Conservation (phyloP, 2,797 vertebrate genomes). For the Arctocebus calabarensis region DNA sequence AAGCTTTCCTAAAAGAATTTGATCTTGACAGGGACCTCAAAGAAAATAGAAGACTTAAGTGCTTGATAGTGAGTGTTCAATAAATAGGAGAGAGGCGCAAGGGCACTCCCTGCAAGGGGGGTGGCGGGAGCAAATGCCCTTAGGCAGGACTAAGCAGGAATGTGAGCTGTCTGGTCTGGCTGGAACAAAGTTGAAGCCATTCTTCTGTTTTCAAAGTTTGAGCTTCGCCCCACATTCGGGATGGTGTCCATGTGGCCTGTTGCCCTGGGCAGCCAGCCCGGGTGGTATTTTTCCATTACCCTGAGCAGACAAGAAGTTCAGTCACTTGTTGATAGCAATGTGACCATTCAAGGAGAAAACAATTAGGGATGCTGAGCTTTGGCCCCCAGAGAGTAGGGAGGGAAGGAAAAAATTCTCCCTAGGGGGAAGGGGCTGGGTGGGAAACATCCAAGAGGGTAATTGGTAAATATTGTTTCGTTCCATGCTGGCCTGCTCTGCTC, state of each 20-base stretch:
- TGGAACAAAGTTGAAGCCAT: slow-evolving; percentile 45
- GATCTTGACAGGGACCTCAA: not conserved
- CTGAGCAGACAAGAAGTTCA: slow-evolving; percentile 71
- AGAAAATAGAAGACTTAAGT: slow-evolving; percentile 6
- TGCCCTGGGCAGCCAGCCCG: slow-evolving; percentile 72
- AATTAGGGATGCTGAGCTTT: slow-evolving; percentile 81
- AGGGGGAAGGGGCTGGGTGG: slow-evolving; percentile 67
- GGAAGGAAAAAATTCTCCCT: slow-evolving; percentile 66
- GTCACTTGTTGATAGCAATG: slow-evolving; percentile 83
- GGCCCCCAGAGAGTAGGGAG: slow-evolving; percentile 66
- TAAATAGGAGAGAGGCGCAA: not conserved
- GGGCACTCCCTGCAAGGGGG: not conserved
- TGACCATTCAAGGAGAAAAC: slow-evolving; percentile 85
- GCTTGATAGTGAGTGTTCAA: not conserved
- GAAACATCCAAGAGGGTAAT: slow-evolving; percentile 81
- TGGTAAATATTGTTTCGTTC: slow-evolving; percentile 84
- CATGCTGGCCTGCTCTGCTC: slow-evolving; percentile 70
- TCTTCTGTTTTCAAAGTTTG: slow-evolving; percentile 55
- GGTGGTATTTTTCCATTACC: slow-evolving; percentile 83
- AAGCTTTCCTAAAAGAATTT: not conserved
- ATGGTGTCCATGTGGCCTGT: slow-evolving; percentile 69
- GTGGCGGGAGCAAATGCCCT: slow-evolving; percentile 38
- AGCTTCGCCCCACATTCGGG: slow-evolving; percentile 42
- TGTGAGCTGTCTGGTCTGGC: slow-evolving; percentile 57
- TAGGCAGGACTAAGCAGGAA: slow-evolving; percentile 42